These are phyloP conservation scores for Byasa hedistus DNA, from an alignment of 2,888 invertebrate genomes.

Conservation along the genomic window DNA sequence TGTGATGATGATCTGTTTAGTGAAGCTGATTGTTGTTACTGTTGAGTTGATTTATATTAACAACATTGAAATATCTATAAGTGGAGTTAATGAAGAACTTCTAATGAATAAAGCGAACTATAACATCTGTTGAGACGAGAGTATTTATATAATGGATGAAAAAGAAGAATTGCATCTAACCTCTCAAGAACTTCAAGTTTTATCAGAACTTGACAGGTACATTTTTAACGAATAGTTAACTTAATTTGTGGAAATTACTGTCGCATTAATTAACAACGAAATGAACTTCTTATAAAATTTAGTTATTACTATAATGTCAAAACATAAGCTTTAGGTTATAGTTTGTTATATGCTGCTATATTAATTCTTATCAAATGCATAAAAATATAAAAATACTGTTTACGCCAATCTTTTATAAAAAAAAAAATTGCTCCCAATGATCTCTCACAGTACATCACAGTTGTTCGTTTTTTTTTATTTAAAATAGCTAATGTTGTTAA, in stretches of 20 bases:
- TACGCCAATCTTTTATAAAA: too few species aligned
- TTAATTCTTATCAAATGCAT: too few species aligned
- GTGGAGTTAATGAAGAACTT: constrained; percentile 12
- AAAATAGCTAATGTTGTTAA: too few species aligned
- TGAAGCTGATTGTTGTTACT: constrained; percentile 20
- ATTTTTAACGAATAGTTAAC: constrained; percentile 3
- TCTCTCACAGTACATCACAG: too few species aligned
- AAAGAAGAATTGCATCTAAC: constrained; percentile 86
- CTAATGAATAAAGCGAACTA: constrained; percentile 4
- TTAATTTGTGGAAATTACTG: neutral
- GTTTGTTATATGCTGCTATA: too few species aligned
- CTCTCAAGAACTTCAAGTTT: constrained; percentile 90
- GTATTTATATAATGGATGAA: constrained; percentile 68
- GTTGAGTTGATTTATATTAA: constrained; percentile 4
- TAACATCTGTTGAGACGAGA: neutral
- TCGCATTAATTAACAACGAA: neutral
- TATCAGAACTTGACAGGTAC: constrained; percentile 93
- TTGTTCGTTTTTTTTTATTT: too few species aligned
- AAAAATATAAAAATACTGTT: too few species aligned
- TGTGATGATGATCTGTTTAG: constrained; percentile 8
- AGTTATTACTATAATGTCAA: neutral
- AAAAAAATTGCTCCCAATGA: too few species aligned
- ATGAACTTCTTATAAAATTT: neutral
- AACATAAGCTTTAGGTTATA: neutral
- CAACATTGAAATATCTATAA: neutral